phyloP scores from a whole-genome alignment of 2,113 vertebrate species.

The Pteropus alecto region DNA sequence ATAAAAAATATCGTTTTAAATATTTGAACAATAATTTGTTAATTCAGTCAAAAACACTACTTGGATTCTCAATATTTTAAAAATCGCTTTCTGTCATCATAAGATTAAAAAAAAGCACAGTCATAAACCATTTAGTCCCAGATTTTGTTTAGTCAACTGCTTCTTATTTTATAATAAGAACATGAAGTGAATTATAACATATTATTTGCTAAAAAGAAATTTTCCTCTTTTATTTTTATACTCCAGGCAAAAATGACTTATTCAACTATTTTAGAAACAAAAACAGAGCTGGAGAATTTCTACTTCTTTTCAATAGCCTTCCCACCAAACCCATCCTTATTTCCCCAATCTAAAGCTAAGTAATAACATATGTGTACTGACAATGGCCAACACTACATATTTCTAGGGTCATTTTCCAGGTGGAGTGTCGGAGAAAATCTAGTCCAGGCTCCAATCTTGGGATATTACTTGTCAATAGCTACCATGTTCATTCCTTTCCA shows the following conservation, averaged over 20 bases:
- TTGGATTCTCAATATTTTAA: constrained; percentile 10
- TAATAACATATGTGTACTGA: not conserved
- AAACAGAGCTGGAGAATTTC: not conserved
- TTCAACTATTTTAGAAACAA: constrained; percentile 13
- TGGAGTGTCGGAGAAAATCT: not conserved
- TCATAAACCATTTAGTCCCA: constrained; percentile 19
- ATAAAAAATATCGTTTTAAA: constrained; percentile 52
- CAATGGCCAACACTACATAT: not conserved
- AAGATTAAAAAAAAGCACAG: not conserved
- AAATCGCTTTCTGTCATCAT: constrained; percentile 45
- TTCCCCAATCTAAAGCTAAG: not conserved
- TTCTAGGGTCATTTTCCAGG: not conserved
- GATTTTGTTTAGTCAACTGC: constrained; percentile 45
- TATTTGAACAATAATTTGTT: constrained; percentile 50
- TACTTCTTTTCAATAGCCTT: not conserved
- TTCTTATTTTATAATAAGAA: constrained; percentile 37
- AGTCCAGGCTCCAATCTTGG: not conserved
- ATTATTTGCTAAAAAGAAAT: constrained; percentile 40
- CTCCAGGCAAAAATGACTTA: not conserved
- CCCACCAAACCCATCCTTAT: not conserved
- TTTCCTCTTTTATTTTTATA: constrained; percentile 12
- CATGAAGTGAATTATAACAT: constrained; percentile 11
- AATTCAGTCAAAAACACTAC: constrained; percentile 46
- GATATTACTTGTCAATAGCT: not conserved
- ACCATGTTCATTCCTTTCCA: not conserved